Evolutionary conservation across 2,888 invertebrate species (phyloP).

Genomic region (Drosophila acutilabella): DNA sequence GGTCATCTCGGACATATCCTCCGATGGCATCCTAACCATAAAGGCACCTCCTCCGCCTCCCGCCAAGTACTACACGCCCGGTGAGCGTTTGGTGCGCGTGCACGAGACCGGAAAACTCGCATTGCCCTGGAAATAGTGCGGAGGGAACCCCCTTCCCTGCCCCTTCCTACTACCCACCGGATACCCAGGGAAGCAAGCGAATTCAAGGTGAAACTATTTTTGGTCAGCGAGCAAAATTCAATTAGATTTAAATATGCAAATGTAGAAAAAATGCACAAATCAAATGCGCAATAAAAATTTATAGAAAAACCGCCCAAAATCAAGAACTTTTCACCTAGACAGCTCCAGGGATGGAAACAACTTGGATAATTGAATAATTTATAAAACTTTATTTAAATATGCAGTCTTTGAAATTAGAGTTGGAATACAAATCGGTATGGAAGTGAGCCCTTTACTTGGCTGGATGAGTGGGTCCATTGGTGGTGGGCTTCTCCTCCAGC

Average conservation of each 20-base stretch:
- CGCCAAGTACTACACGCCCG: constrained; percentile 73
- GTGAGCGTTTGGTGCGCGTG: constrained; percentile 86
- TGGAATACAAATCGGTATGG: background rate
- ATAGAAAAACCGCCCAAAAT: constrained; percentile 3
- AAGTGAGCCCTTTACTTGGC: background rate
- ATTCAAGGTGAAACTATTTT: constrained; percentile 74
- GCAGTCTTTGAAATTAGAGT: constrained; percentile 5
- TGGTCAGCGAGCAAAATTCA: constrained; percentile 43
- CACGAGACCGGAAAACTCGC: constrained; percentile 87
- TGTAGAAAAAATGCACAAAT: constrained; percentile 27
- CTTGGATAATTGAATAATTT: background rate
- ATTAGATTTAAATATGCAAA: constrained; percentile 50
- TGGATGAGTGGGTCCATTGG: constrained; percentile 14
- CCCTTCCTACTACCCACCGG: background rate
- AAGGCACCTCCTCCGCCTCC: constrained; percentile 87
- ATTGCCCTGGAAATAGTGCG: constrained; percentile 77
- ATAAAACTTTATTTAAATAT: background rate
- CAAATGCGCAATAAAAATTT: constrained; percentile 72
- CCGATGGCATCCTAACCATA: constrained; percentile 90
- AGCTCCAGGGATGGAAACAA: background rate
- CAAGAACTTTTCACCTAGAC: background rate
- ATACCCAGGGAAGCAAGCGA: constrained; percentile 7
- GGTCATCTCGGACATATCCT: constrained; percentile 90
- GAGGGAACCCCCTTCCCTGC: background rate
- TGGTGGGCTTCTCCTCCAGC: constrained; percentile 20